Conservation (phyloP, 2,797 vertebrate species). For the Rhynchonycteris naso region DNA sequence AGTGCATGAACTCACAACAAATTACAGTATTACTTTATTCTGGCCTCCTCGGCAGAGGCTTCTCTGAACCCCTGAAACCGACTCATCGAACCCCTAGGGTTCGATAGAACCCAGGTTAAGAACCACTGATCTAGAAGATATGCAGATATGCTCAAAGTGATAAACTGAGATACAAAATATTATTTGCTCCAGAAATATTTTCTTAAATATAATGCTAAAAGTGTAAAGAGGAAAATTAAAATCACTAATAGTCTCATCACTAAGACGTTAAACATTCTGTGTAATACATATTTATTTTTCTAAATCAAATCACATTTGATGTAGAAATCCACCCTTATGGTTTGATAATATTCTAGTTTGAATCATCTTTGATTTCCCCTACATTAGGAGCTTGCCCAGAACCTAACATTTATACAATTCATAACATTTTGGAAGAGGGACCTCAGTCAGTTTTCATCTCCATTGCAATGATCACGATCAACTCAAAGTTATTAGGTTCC, state of each 20-base stretch:
- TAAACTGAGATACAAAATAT: background rate
- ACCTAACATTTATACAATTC: background rate
- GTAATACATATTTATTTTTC: constrained; percentile 35
- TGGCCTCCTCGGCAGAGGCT: too few species aligned
- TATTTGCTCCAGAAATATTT: background rate
- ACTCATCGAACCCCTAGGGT: too few species aligned
- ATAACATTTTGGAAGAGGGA: background rate
- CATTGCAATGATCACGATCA: background rate
- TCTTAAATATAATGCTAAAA: constrained; percentile 30
- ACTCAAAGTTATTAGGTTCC: background rate
- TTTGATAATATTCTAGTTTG: background rate
- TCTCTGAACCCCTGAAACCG: too few species aligned
- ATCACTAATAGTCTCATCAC: background rate
- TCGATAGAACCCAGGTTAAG: too few species aligned
- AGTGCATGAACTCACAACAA: too few species aligned
- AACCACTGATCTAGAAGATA: too few species aligned
- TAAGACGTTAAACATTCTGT: background rate
- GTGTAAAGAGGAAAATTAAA: constrained; percentile 37
- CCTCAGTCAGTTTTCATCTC: background rate
- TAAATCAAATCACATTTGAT: constrained; percentile 54
- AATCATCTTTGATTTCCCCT: background rate
- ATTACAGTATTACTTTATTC: too few species aligned
- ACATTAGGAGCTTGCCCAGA: background rate
- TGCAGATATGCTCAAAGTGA: constrained; percentile 13
- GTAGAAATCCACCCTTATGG: background rate